A percentile compares a stretch with the other conserved stretches of the same genome.
These are phyloP conservation scores for Bradypodion ventrale DNA, from an alignment of 2,797 vertebrate species.

Conservation along the genomic window DNA sequence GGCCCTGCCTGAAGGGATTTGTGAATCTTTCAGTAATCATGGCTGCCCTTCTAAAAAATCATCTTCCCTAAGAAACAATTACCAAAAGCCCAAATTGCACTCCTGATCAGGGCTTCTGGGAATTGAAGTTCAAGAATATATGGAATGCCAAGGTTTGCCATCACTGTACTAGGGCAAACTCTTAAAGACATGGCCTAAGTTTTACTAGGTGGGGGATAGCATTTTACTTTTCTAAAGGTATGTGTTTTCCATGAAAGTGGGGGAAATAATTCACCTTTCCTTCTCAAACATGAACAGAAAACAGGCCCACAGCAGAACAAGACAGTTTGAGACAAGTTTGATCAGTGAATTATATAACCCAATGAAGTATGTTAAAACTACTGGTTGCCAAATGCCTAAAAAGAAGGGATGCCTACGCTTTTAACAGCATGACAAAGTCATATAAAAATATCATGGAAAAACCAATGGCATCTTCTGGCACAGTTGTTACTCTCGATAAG, in stretches of 20 bases:
- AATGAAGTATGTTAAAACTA: neutral
- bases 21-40: neutral
- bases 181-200: conserved; percentile 28
- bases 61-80: too few relatives aligned
- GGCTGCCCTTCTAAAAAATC: neutral
- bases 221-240: neutral
- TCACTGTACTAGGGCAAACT: too few relatives aligned
- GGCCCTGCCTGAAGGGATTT: neutral
- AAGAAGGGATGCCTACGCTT: neutral
- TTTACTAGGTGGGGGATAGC: neutral
- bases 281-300: conserved; percentile 9
- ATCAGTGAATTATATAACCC: neutral
- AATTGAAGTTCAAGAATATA: too few relatives aligned
- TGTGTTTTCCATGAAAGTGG: neutral
- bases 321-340: conserved; percentile 18
- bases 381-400: neutral
- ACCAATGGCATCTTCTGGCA: neutral
- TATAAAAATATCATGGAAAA: neutral
- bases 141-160: too few relatives aligned
- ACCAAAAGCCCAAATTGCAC: too few relatives aligned
- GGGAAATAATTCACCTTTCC: neutral
- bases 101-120: too few relatives aligned
- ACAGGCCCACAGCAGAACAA: neutral
- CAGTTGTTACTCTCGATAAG: neutral
- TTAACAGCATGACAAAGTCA: neutral